Percentiles rank a stretch among this genome's conserved stretches.
Evolutionary conservation across 2,888 invertebrate species (phyloP).

Genomic region (Agrotis clavis): DNA sequence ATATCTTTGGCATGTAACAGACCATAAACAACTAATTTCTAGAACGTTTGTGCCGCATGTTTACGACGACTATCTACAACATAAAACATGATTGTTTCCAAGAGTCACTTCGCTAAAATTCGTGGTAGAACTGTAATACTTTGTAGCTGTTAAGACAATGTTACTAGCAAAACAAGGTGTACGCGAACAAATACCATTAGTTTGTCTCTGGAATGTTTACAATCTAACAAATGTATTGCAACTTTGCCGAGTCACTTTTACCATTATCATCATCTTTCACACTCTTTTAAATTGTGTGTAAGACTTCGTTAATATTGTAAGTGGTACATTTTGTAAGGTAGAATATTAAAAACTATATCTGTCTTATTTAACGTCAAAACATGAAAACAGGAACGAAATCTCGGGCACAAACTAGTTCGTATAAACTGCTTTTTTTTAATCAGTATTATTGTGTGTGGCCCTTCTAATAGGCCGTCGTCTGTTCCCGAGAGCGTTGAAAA

Average conservation of each 20-base stretch:
- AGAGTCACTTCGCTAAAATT: constrained; percentile 25
- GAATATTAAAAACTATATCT: background rate
- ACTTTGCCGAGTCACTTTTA: background rate
- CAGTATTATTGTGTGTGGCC: constrained; percentile 5
- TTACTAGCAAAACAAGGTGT: constrained; percentile 9
- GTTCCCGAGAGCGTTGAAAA: constrained; percentile 38
- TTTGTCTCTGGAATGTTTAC: background rate
- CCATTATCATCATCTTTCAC: background rate
- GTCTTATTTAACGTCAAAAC: background rate
- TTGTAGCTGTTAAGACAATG: constrained; percentile 28
- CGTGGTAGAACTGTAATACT: constrained; percentile 28
- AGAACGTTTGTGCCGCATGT: constrained; percentile 32
- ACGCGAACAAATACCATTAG: background rate
- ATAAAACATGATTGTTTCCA: constrained; percentile 37
- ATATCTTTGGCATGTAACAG: constrained; percentile 21
- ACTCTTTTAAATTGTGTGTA: background rate
- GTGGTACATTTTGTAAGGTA: background rate
- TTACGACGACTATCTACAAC: constrained; percentile 29
- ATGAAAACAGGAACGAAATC: background rate
- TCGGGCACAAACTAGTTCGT: background rate
- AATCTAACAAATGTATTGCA: constrained; percentile 1
- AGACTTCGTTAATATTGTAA: background rate
- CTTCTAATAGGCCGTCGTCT: constrained; percentile 16
- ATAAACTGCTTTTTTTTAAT: background rate
- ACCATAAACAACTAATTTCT: constrained; percentile 38